Evolutionary conservation across 2,113 vertebrate genomes (phyloP).

Genomic region (Marcusenius ussheri): DNA sequence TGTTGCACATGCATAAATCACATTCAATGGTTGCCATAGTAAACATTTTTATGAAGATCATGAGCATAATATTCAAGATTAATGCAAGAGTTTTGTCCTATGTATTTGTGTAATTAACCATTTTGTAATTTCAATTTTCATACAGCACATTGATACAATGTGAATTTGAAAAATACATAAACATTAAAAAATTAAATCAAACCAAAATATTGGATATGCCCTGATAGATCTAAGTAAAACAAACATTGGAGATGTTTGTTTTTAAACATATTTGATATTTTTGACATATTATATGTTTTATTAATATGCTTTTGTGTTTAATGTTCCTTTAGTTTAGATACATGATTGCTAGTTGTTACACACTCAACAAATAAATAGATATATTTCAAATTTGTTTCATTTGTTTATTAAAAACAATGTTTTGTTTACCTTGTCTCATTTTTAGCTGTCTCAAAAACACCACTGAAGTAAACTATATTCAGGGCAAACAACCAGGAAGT

Average conservation of each 20-base stretch:
- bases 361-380: not conserved
- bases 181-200: not conserved
- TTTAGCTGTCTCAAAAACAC: not conserved
- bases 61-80: not conserved
- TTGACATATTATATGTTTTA: not conserved
- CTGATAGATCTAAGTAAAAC: not conserved
- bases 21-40: not conserved
- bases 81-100: not conserved
- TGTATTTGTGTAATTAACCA: not conserved
- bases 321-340: not conserved
- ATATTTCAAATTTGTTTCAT: not conserved
- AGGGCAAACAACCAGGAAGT: not conserved
- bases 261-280: not conserved
- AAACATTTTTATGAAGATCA: not conserved
- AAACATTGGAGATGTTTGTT: not conserved
- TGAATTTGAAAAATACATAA: not conserved
- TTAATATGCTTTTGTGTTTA: not conserved
- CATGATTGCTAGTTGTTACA: not conserved
- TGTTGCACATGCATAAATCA: not conserved
- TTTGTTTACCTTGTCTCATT: not conserved
- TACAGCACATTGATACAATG: not conserved
- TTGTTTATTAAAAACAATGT: not conserved
- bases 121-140: not conserved
- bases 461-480: not conserved
- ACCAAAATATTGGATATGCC: not conserved